Evolutionary conservation across 2,888 invertebrate species (phyloP).

Genomic region (Drosophila cognata): DNA sequence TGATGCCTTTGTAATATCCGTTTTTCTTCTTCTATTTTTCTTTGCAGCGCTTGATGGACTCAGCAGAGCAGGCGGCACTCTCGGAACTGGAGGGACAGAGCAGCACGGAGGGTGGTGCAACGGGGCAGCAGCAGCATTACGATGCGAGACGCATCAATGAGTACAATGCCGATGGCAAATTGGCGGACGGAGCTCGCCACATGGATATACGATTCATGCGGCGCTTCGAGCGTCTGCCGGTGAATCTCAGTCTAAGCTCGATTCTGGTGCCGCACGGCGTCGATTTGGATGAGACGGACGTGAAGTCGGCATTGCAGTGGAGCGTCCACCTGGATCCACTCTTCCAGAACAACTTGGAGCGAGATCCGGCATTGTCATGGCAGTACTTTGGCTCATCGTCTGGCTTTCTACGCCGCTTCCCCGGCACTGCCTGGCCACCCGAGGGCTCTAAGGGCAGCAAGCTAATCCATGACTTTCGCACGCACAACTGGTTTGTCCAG

Average conservation of each 20-base stretch:
- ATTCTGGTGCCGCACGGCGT: slow-evolving; percentile 91
- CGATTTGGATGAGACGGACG: slow-evolving; percentile 87
- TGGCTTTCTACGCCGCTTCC: slow-evolving; percentile 97
- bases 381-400: slow-evolving; percentile 99
- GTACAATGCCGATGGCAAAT: slow-evolving; percentile 90
- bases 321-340: slow-evolving; percentile 95
- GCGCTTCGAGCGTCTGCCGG: slow-evolving; percentile 94
- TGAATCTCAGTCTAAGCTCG: slow-evolving; percentile 93
- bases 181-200: slow-evolving; percentile 89
- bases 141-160: slow-evolving; percentile 93
- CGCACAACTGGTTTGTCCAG: slow-evolving; percentile 97
- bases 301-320: slow-evolving; percentile 97
- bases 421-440: slow-evolving; percentile 96
- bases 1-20: neutral
- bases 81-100: slow-evolving; percentile 87
- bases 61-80: slow-evolving; percentile 94
- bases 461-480: slow-evolving; percentile 96
- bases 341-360: slow-evolving; percentile 95
- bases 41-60: slow-evolving; percentile 94
- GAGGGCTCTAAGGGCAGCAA: slow-evolving; percentile 92
- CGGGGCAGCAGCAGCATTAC: slow-evolving; percentile 87
- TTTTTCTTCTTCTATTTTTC: slow-evolving; percentile 35
- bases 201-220: slow-evolving; percentile 90
- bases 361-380: slow-evolving; percentile 97
- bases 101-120: slow-evolving; percentile 48